Percentiles rank a stretch among this genome's conserved stretches.
These are phyloP conservation scores for Hoplodrina ambigua DNA, from an alignment of 2,888 invertebrate species.

Conservation along the genomic window DNA sequence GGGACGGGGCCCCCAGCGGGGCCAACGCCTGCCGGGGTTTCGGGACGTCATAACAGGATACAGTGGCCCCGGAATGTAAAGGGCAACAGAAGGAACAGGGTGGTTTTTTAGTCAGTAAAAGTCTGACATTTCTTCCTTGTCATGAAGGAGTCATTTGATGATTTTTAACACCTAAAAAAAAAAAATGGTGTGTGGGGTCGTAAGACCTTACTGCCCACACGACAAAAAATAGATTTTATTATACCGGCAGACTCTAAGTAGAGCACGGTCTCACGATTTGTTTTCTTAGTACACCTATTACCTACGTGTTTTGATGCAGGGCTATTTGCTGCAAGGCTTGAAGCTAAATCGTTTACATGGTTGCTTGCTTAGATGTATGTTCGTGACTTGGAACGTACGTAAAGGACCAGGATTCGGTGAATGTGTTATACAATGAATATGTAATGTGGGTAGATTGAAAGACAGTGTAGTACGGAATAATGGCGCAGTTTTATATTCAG, in stretches of 20 bases:
- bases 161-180: no score
- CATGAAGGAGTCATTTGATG: no score
- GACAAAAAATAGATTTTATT: conserved; percentile 56
- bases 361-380: conserved; percentile 58
- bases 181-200: no score
- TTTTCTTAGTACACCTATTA: conserved; percentile 70
- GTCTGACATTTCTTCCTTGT: no score
- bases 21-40: no score
- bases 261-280: conserved; percentile 49
- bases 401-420: conserved; percentile 52
- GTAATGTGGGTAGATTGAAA: conserved; percentile 63
- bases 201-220: no score
- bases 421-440: conserved; percentile 61
- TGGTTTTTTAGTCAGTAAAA: no score
- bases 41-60: no score
- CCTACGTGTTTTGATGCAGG: conserved; percentile 57
- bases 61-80: no score
- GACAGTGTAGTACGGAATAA: conserved; percentile 60
- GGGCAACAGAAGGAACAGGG: no score
- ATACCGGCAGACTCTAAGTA: conserved; percentile 6
- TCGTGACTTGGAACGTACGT: conserved; percentile 65
- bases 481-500: conserved; percentile 47
- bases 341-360: conserved; percentile 68
- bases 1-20: no score
- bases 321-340: conserved; percentile 65